Percentiles rank a stretch among this genome's conserved stretches.
phyloP scores from a whole-genome alignment of 2,113 vertebrate genomes.

The Tupaia chinensis region DNA sequence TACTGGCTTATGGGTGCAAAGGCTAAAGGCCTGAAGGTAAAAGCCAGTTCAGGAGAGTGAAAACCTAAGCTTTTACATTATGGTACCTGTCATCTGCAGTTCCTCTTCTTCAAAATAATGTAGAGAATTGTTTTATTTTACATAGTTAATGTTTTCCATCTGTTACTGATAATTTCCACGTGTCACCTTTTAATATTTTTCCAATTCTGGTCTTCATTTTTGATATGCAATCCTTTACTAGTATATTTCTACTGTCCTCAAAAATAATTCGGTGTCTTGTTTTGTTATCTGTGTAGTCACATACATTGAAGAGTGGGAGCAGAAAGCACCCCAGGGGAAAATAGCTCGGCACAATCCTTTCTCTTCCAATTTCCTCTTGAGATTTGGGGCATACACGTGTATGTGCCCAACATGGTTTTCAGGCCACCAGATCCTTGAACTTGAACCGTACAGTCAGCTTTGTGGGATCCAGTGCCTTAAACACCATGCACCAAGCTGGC shows the following conservation, averaged over 20 bases:
- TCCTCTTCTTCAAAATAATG: neutral
- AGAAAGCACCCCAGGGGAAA: no score
- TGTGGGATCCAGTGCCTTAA: no score
- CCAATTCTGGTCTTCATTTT: conserved; percentile 6
- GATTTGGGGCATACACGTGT: no score
- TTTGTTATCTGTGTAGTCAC: no score
- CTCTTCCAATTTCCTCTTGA: no score
- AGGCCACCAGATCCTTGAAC: no score
- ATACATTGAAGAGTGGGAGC: no score
- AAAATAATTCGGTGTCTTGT: neutral
- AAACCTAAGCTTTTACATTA: neutral
- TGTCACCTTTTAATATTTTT: neutral
- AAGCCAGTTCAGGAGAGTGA: neutral
- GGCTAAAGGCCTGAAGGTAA: neutral
- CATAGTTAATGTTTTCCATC: neutral
- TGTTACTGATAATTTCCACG: neutral
- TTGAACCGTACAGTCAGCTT: no score
- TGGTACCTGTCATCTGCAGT: neutral
- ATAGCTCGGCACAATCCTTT: no score
- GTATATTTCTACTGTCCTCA: neutral
- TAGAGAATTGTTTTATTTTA: neutral
- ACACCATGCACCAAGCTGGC: no score
- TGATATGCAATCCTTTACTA: neutral
- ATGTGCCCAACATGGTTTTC: no score
- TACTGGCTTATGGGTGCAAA: neutral